These are phyloP conservation scores for Hydrotaea diabolus DNA, from an alignment of 2,888 invertebrate species.

Conservation along the genomic window DNA sequence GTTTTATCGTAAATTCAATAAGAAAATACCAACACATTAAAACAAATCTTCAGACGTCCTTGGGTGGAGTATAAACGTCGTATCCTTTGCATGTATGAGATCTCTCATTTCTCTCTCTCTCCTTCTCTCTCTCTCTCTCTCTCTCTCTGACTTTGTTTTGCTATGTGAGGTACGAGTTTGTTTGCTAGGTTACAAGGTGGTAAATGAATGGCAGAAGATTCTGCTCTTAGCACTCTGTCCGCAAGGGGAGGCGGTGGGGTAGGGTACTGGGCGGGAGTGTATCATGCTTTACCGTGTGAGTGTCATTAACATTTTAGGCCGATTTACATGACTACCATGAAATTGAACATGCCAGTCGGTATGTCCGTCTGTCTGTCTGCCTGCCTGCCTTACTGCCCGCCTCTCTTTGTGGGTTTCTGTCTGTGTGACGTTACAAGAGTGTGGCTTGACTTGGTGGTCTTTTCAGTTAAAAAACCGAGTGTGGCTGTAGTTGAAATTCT, in stretches of 20 bases:
- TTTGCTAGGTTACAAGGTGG: neutral
- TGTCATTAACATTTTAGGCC: slow-evolving; percentile 48
- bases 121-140: too few relatives aligned
- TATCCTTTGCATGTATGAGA: neutral
- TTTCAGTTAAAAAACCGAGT: slow-evolving; percentile 13
- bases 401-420: neutral
- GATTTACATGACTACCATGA: slow-evolving; percentile 39
- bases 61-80: neutral
- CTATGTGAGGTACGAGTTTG: slow-evolving; percentile 3
- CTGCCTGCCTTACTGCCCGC: neutral
- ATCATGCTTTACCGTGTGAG: neutral
- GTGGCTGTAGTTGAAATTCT: slow-evolving; percentile 11
- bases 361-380: too few relatives aligned
- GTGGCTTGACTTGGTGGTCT: slow-evolving; percentile 48
- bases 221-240: too few relatives aligned
- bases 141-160: too few relatives aligned
- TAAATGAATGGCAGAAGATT: too few relatives aligned
- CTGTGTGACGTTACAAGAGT: neutral
- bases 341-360: slow-evolving; percentile 31
- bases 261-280: too few relatives aligned
- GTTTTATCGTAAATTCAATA: slow-evolving; percentile 17
- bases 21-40: slow-evolving; percentile 33
- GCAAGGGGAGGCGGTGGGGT: too few relatives aligned
- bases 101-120: too few relatives aligned
- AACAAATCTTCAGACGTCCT: slow-evolving; percentile 19